These are phyloP conservation scores for Todus mexicanus DNA, from an alignment of 2,797 vertebrate genomes.

Conservation along the genomic window DNA sequence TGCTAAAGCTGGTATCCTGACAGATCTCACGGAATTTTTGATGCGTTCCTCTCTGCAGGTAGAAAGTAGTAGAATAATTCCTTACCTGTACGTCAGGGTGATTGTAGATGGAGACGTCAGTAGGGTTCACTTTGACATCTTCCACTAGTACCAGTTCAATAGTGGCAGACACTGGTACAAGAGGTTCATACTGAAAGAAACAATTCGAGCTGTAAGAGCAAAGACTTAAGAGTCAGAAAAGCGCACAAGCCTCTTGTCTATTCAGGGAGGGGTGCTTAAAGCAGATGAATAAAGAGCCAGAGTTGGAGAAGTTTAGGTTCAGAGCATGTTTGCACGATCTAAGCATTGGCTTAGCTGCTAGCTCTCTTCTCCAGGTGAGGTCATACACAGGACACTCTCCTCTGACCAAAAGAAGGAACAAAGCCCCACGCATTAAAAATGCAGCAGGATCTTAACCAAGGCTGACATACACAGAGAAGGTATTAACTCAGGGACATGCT, in stretches of 20 bases:
- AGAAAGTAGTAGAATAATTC: neutral
- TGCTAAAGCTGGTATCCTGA: neutral
- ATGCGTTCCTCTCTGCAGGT: neutral
- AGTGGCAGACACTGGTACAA: constrained; percentile 81
- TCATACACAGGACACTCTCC: neutral
- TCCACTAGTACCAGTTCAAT: constrained; percentile 91
- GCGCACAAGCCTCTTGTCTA: neutral
- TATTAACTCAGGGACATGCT: neutral
- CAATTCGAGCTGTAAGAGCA: neutral
- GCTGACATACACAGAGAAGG: neutral
- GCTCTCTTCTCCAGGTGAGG: neutral
- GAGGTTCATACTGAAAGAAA: constrained; percentile 75
- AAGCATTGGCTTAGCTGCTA: neutral
- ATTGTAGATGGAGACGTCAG: constrained; percentile 87
- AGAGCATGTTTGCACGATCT: neutral
- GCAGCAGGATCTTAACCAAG: neutral
- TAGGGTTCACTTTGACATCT: constrained; percentile 85
- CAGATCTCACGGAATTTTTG: neutral
- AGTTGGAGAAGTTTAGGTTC: neutral
- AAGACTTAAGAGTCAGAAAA: neutral
- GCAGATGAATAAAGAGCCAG: neutral
- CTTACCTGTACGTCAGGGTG: constrained; percentile 87
- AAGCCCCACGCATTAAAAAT: neutral
- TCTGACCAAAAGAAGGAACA: neutral
- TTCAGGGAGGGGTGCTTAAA: neutral